Base-by-base conservation (phyloP, 2,797 vertebrate genomes). In the Macropus fuliginosus region DNA sequence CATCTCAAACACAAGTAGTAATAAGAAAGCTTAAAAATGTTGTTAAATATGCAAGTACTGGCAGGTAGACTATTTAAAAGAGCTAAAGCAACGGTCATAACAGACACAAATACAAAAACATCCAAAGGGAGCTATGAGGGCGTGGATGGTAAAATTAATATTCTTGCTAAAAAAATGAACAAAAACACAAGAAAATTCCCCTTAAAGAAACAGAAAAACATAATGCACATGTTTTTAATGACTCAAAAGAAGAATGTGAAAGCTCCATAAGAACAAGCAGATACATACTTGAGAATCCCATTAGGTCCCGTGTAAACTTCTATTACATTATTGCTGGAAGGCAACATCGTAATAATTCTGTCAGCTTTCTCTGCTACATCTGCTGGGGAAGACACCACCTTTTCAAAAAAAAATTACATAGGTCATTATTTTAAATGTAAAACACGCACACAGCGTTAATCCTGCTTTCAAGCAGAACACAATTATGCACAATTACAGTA, bases 311-410 rank as follows among this genome's bases (percentile, higher is more conserved):
- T 99, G 98, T 99, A 99, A 96, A 98, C 99, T 46, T 99, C 99
- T 95, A 98, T 94, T 3, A 99, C 99, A 97, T 99, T 99, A 62
- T 99, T 99, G 98, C 99, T 99, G 91, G 99, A 99, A 91, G 99
- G 99, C 96, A 99, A 98, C 99, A 99, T 99, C 92, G 99, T 99
- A 98, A 99, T 99, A 97, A 99, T 99, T 97, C 99, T 99, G 98
- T 99, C 99, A 87, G 99, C 99, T 98, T 99, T 99, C 94, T 99
- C 99, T 89, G 99, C 99, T 91, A 99, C 99, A 21, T 99, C 99
- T 97, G 99, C 99, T 96, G 99, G 99, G 66, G 99, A 99, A 98
- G 99, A 99, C 50, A 99, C 98, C 98, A 99, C 99, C 99, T 99
- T 98, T 98, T 91, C 52, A 97, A 98, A 97, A 54, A 81, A 95